Conservation (phyloP, 1,140 invertebrate species). For the Magallana gigas region DNA sequence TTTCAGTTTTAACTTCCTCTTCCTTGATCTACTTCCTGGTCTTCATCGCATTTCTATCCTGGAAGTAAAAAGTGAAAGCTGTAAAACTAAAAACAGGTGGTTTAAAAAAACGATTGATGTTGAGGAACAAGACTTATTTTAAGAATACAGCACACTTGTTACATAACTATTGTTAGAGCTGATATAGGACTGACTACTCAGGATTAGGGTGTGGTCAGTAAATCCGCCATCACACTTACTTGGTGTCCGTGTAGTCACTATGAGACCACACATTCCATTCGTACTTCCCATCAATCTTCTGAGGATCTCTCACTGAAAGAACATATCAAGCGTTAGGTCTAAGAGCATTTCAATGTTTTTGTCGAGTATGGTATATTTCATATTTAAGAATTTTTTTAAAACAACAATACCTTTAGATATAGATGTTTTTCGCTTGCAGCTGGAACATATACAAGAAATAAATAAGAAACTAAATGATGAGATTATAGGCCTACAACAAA, state of each 20-base stretch:
- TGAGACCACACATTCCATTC: constrained; percentile 23
- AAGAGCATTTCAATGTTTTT: neutral
- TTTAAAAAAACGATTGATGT: neutral
- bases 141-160: neutral
- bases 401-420: neutral
- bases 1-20: neutral
- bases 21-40: neutral
- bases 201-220: neutral
- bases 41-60: constrained; percentile 12
- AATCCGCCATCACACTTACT: neutral
- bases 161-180: neutral
- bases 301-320: neutral
- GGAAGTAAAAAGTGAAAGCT: neutral
- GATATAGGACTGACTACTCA: neutral
- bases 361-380: neutral
- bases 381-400: neutral
- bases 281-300: constrained; percentile 10
- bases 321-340: neutral
- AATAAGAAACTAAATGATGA: neutral
- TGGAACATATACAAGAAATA: neutral
- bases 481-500: neutral
- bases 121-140: neutral
- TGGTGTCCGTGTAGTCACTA: neutral
- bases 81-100: neutral
- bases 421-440: constrained; percentile 1